These are phyloP conservation scores for Drosophila koepferae DNA, from an alignment of 2,888 invertebrate genomes.

Conservation along the genomic window DNA sequence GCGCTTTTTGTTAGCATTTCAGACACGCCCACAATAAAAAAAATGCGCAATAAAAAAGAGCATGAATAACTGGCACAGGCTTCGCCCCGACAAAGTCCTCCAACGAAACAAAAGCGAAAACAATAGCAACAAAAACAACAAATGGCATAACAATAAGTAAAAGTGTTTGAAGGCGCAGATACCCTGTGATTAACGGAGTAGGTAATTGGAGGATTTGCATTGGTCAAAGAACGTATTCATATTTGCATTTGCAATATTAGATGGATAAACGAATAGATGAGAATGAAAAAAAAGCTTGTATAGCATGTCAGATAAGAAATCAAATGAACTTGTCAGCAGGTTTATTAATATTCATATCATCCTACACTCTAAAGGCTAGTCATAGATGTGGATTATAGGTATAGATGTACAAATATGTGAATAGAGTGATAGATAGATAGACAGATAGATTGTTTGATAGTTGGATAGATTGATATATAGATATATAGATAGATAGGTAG, in stretches of 20 bases:
- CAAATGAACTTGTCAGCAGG: too few relatives aligned
- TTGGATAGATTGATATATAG: background rate
- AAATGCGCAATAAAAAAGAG: background rate
- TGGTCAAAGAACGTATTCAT: background rate
- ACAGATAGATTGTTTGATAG: background rate
- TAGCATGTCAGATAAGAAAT: background rate
- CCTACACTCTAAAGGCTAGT: too few relatives aligned
- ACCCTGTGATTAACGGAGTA: background rate
- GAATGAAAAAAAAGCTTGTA: background rate
- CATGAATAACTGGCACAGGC: slow-evolving; percentile 36
- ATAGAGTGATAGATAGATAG: background rate
- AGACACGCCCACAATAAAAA: slow-evolving; percentile 62
- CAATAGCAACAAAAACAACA: slow-evolving; percentile 11
- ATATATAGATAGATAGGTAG: background rate
- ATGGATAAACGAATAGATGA: background rate
- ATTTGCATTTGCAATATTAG: background rate
- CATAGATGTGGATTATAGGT: too few relatives aligned
- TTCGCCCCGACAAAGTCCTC: slow-evolving; percentile 52
- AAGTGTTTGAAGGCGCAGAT: background rate
- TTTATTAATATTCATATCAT: too few relatives aligned
- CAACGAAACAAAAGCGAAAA: slow-evolving; percentile 31
- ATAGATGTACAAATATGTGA: too few relatives aligned
- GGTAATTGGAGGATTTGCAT: too few relatives aligned
- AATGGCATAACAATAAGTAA: background rate
- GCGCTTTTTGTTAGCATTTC: slow-evolving; percentile 65